These are phyloP conservation scores for Nothocercus julius DNA, from an alignment of 2,113 vertebrate genomes.

Conservation along the genomic window DNA sequence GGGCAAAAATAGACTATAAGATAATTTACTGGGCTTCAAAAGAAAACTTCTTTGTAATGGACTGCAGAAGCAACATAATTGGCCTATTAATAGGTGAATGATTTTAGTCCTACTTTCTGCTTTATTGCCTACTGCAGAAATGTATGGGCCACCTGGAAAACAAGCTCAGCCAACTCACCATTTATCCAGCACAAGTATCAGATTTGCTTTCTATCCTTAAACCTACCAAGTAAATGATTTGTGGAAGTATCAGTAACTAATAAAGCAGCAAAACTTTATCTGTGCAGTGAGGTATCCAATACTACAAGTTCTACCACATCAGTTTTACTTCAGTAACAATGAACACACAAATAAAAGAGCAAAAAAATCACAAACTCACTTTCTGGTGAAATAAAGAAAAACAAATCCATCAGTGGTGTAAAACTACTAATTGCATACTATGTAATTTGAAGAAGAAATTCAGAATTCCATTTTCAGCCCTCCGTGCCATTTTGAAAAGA, in stretches of 20 bases:
- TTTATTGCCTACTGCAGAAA: background rate
- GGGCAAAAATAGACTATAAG: background rate
- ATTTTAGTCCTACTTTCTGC: slow-evolving; percentile 1
- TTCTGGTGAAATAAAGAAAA: background rate
- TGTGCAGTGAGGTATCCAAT: background rate
- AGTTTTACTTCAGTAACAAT: background rate
- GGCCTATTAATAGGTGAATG: background rate
- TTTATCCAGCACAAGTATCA: background rate
- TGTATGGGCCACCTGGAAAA: background rate
- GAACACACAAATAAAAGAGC: background rate
- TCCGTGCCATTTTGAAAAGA: background rate
- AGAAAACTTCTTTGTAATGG: background rate
- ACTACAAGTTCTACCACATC: background rate
- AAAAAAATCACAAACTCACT: background rate
- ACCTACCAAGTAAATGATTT: background rate
- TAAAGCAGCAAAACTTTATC: background rate
- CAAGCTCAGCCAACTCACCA: background rate
- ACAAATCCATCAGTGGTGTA: background rate
- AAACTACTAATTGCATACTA: background rate
- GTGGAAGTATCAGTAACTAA: background rate
- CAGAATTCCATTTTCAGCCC: background rate
- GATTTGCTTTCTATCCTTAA: background rate
- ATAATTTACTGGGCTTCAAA: background rate
- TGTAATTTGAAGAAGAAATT: background rate
- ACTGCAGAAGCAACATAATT: background rate